Evolutionary conservation across 30 jellyfish, hydroid and myxozoan species (phyloP), one percentile per base, ranked within the genome.

Genomic region (Pelagia noctiluca): DNA sequence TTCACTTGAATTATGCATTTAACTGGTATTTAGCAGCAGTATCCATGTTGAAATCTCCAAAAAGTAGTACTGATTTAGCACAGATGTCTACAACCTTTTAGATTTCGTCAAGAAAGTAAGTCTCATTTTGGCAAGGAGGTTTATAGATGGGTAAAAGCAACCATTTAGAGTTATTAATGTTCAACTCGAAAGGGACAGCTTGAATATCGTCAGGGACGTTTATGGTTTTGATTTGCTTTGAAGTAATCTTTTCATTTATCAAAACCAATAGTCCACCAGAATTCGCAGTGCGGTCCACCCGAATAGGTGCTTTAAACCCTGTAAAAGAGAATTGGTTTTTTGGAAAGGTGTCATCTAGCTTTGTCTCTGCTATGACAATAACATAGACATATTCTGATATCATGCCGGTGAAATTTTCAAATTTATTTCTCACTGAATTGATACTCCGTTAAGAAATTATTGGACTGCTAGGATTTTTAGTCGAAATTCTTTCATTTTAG

Each of bases 81-180:
- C 57, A 42, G 57, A 42, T 42, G 57, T 42, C 57, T 42, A 42
- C 57, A 42, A 42, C 57, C 72, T 57, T 57, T 22, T 57, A 30
- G 72, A 57, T 57, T 57, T 1, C 57, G 57, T 42, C 57, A 42
- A 42, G 57, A 42, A 42, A 42, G 57, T 54, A 57, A 0, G n/a
- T 28, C 57, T 42, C 57, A 16, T 42, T 42, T 42, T 42, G 57
- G 57, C 57, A 42, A 42, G 57, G 57, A 42, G 57, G 57, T 42
- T 42, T 42, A 16, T 42, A 42, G 16, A 42, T 42, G 57, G 57
- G 57, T 42, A 42, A 42, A 42, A 42, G 57, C 57, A 42, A 42
- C 57, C 57, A 42, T 42, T 42, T 42, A 42, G 57, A 42, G 16
- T 42, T 42, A 42, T 42, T 42, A 42, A 42, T 42, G 57, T 42